Conservation (phyloP, 2,888 invertebrate species). For the Mythimna vitellina region DNA sequence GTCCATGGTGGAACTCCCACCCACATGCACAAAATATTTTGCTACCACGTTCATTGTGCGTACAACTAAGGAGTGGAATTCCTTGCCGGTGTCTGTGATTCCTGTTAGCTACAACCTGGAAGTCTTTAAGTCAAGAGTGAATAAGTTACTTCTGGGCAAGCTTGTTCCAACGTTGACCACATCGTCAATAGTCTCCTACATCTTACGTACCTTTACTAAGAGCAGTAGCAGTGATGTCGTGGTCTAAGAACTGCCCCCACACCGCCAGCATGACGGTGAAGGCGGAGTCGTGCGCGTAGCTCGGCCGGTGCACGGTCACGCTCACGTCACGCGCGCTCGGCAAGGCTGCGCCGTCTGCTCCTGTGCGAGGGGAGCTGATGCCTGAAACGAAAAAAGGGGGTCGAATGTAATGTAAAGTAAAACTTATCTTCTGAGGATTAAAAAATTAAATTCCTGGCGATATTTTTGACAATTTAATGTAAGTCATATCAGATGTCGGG, state of each 20-base stretch:
- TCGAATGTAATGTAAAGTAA: neutral
- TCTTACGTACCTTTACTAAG: conserved; percentile 91
- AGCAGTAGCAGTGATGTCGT: conserved; percentile 96
- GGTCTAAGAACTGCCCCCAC: conserved; percentile 97
- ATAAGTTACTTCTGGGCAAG: too few relatives aligned
- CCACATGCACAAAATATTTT: too few relatives aligned
- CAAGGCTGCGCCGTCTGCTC: conserved; percentile 87
- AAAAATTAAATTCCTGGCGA: neutral
- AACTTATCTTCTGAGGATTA: neutral
- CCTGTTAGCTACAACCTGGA: too few relatives aligned
- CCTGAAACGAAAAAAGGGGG: conserved; percentile 77
- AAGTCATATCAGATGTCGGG: too few relatives aligned
- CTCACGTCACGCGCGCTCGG: conserved; percentile 95
- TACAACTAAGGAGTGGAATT: too few relatives aligned
- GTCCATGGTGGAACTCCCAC: too few relatives aligned
- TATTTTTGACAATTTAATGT: too few relatives aligned
- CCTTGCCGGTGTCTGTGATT: too few relatives aligned
- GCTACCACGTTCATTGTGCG: too few relatives aligned
- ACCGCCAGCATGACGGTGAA: conserved; percentile 96
- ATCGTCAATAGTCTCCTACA: neutral
- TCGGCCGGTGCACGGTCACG: conserved; percentile 93
- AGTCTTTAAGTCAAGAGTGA: too few relatives aligned
- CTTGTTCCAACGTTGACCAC: too few relatives aligned
- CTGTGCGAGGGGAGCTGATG: conserved; percentile 91
- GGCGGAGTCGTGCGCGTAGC: conserved; percentile 93